phyloP scores from a whole-genome alignment of 2,797 vertebrate genomes.

The Gallirallus australis region DNA sequence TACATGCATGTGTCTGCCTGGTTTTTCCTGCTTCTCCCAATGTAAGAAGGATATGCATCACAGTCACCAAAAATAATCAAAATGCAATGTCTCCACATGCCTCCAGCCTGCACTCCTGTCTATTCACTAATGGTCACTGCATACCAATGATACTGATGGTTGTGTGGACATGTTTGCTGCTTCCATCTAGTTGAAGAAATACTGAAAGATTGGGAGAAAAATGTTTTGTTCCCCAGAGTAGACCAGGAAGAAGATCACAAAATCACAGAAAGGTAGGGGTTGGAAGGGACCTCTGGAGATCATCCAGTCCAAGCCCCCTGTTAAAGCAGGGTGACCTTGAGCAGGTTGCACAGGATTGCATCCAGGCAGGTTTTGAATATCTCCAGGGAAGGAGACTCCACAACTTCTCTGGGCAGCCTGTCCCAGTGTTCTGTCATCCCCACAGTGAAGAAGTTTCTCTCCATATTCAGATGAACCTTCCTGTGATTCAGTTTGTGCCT shows the following conservation, averaged over 20 bases:
- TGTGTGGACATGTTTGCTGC: background rate
- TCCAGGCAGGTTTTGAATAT: too few species aligned
- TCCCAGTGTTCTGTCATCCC: too few species aligned
- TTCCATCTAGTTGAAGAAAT: background rate
- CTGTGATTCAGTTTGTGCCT: too few species aligned
- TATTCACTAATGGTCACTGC: background rate
- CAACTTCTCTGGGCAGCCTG: too few species aligned
- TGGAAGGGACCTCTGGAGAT: too few species aligned
- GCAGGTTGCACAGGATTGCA: too few species aligned
- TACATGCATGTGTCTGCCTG: background rate
- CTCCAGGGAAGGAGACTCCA: too few species aligned
- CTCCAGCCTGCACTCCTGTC: background rate
- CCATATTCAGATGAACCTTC: too few species aligned
- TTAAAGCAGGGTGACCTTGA: too few species aligned
- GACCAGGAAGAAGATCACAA: background rate
- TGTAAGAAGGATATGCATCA: background rate
- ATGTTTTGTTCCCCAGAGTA: background rate
- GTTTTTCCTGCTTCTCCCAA: background rate
- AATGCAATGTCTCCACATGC: rapidly evolving
- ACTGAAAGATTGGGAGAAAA: background rate
- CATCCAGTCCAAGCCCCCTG: too few species aligned
- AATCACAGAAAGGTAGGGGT: too few species aligned
- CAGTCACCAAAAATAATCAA: background rate
- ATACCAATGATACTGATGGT: background rate
- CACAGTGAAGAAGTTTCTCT: too few species aligned